A percentile compares a stretch with the other conserved stretches of the same genome.
Conservation (phyloP, 2,888 invertebrate species). For the Sturmia bella region DNA sequence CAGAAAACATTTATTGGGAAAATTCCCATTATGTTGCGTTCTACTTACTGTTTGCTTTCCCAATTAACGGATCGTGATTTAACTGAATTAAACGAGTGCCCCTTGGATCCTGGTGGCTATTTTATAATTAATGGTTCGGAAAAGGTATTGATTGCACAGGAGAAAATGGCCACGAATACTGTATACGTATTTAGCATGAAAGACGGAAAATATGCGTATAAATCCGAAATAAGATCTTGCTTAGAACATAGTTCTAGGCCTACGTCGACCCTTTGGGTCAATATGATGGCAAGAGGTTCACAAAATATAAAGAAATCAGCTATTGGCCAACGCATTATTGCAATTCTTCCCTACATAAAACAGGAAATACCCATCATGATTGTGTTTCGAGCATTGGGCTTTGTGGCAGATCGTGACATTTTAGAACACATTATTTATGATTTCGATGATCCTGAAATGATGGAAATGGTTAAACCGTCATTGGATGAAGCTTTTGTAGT, state of each 20-base stretch:
- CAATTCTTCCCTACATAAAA: slow-evolving; percentile 98
- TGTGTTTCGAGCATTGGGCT: slow-evolving; percentile 99
- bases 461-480: slow-evolving; percentile 99
- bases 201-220: slow-evolving; percentile 99
- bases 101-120: slow-evolving; percentile 99
- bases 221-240: slow-evolving; percentile 98
- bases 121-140: slow-evolving; percentile 99
- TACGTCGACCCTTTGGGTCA: slow-evolving; percentile 99
- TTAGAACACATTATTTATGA: slow-evolving; percentile 99
- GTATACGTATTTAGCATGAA: slow-evolving; percentile 99
- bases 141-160: slow-evolving; percentile 99
- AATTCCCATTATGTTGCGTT: slow-evolving; percentile 99
- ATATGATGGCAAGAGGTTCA: slow-evolving; percentile 99
- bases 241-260: slow-evolving; percentile 96
- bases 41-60: slow-evolving; percentile 97
- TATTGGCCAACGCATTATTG: slow-evolving; percentile 98
- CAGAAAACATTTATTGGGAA: slow-evolving; percentile 91
- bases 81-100: slow-evolving; percentile 99
- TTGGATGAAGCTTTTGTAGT: slow-evolving; percentile 99
- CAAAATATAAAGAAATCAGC: slow-evolving; percentile 99
- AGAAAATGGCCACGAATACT: slow-evolving; percentile 99
- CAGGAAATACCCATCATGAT: slow-evolving; percentile 99
- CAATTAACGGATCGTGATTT: slow-evolving; percentile 99
- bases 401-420: slow-evolving; percentile 99
- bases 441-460: slow-evolving; percentile 99